Base-by-base conservation (phyloP, 2,797 vertebrate species). In the Chanos chanos region DNA sequence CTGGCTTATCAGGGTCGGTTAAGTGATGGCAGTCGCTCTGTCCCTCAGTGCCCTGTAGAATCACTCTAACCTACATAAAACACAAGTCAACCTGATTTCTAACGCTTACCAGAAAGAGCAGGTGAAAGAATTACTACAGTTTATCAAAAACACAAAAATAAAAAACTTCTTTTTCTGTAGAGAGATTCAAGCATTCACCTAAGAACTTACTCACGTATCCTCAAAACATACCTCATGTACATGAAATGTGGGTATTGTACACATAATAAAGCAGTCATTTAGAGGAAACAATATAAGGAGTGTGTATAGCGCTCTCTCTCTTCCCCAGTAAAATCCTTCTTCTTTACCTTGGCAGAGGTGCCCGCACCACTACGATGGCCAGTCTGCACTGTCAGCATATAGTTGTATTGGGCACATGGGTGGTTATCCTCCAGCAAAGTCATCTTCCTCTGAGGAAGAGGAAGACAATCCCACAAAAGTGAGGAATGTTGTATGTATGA, bases 401-500 rank as follows among this genome's bases (percentile, higher is more conserved):
- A 94, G 75, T 85, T 85, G 73, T 86, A 89, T 2, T 77, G 79
- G 66, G 84, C 86, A 10, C 80, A 79, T 2, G 89, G 82, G 49
- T 90, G 88, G 40, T 84, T 92, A 78, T 94, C 92, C 13, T 83
- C 83, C 76, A 94, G 79, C 39, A 92, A 64, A 0, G 92, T 91
- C 60, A 92, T 85, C 73, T 89, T 93, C 56, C 87, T 87, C 93
- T 94, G 76, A 40, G 43, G 47, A 61, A 52, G 30, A 76, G 45
- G 16, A 55, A 25, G 45, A 30, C 5, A 52, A 60, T 43, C 55
- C n/a, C n/a, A n/a, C n/a, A n/a, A n/a, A n/a, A n/a, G n/a, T n/a
- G n/a, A n/a, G n/a, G n/a, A n/a, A n/a, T n/a, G n/a, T n/a, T 43
- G 30, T n/a, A 28, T 55, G 45, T 24, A 43, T 15, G 28, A 41